Base-by-base conservation (phyloP, 2,113 vertebrate species). In the Corythornis cristatus region DNA sequence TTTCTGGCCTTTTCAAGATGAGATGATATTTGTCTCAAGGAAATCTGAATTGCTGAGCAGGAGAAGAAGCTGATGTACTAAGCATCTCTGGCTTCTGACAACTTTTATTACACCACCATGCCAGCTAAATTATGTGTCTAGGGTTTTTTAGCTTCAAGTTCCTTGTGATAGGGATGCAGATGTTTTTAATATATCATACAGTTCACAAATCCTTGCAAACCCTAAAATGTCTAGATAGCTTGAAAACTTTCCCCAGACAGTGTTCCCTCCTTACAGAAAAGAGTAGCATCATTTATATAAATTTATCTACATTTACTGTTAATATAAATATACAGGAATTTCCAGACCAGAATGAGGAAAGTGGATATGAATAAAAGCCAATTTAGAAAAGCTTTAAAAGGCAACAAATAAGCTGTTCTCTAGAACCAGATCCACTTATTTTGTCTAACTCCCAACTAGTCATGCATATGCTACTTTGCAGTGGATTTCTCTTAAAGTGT, bases 301-400 rank as follows among this genome's bases (percentile, higher is more conserved):
- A 37, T 37, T 37, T 37, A 37, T 37, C 10, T 37, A 37, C 37
- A 37, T 37, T 37, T 37, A 37, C 37, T 82, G 48, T 53, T 66
- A 43, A 46, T 84, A 56, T 8, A 76, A 66, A 58, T 56, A n/a
- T 17, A 67, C 8, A 12, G 45, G 0, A 9, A 60, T 78, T 94
- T 88, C 57, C 77, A 90, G 66, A 61, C 5, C 42, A 61, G 81
- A 90, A 82, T 51, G 76, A 92, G n/a, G 25, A 83, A 70, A 93
- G 25, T 33, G 1, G 45, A 40, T 17, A 33, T 9, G 9, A 42
- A 73, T 37, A 43, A 72, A 83, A 93, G 53, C 45, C 40, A 56
- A 19, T 88, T 57, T 29, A 33, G 26, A 77, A 84, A 74, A 95
- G 11, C 8, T 71, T 43, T 61, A 75, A 73, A 83, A 86, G 46